Percentiles rank a stretch among this genome's conserved stretches.
These are phyloP conservation scores for Agrochola circellaris DNA, from an alignment of 2,888 invertebrate species.

Conservation along the genomic window DNA sequence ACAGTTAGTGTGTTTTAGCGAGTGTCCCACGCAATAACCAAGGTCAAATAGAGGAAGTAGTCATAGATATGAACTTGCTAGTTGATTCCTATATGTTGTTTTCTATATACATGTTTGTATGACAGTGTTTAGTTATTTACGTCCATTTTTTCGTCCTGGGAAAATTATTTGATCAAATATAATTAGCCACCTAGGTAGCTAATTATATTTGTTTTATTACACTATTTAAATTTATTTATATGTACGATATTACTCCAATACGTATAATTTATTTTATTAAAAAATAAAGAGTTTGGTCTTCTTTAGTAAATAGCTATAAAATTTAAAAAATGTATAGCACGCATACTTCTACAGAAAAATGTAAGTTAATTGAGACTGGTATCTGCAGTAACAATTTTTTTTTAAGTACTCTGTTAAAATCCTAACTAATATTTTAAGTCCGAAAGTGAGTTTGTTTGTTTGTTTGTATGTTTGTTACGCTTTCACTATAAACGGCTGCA, in stretches of 20 bases:
- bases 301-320: not conserved
- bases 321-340: not conserved
- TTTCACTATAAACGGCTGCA: too few relatives aligned
- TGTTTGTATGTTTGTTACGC: too few relatives aligned
- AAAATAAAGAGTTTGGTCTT: not conserved
- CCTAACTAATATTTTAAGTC: too few relatives aligned
- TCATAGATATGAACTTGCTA: constrained; percentile 22
- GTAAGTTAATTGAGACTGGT: too few relatives aligned
- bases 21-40: constrained; percentile 30
- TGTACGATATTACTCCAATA: not conserved
- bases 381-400: not conserved
- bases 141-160: not conserved
- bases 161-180: not conserved
- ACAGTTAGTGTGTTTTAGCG: constrained; percentile 9
- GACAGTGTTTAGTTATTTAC: not conserved
- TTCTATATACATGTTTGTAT: not conserved
- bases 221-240: not conserved
- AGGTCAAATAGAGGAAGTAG: constrained; percentile 47
- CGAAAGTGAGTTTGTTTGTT: too few relatives aligned
- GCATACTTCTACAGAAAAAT: not conserved
- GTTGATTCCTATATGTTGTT: constrained; percentile 24
- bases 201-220: not conserved
- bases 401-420: too few relatives aligned
- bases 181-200: not conserved
- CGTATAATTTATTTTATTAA: not conserved